Percentiles rank a stretch among this genome's conserved stretches.
These are phyloP conservation scores for Ptilodon capucinus DNA, from an alignment of 2,888 invertebrate genomes.

Conservation along the genomic window DNA sequence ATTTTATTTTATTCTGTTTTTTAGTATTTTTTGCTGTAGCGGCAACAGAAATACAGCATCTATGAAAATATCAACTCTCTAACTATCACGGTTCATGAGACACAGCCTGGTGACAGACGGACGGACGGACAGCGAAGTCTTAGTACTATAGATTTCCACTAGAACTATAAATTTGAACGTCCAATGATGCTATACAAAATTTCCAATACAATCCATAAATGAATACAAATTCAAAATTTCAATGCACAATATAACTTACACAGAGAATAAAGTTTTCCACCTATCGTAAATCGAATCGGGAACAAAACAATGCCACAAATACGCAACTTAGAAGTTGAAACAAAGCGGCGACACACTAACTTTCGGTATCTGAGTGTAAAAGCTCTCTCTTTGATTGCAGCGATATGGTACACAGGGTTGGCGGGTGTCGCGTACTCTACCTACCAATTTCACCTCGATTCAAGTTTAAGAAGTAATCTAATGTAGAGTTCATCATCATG, in stretches of 20 bases:
- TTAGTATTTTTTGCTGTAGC: too few species aligned
- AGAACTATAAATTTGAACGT: too few species aligned
- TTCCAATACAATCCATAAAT: neutral
- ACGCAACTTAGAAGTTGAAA: slow-evolving; percentile 14
- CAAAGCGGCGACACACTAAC: slow-evolving; percentile 39
- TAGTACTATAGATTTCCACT: too few species aligned
- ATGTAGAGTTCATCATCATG: too few species aligned
- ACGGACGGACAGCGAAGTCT: too few species aligned
- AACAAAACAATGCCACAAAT: slow-evolving; percentile 27
- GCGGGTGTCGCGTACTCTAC: neutral
- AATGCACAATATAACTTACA: neutral
- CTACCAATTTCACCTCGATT: neutral
- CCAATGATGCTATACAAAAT: neutral
- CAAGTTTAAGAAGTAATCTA: too few species aligned
- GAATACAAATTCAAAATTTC: neutral
- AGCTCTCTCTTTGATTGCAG: slow-evolving; percentile 70
- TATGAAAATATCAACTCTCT: too few species aligned
- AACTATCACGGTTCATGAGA: too few species aligned
- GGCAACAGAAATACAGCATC: too few species aligned
- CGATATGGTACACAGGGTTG: slow-evolving; percentile 40
- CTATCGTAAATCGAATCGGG: slow-evolving; percentile 12
- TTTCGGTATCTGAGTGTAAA: slow-evolving; percentile 52
- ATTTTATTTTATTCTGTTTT: too few species aligned
- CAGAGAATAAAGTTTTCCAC: neutral
- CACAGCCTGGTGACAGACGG: too few species aligned